Base-by-base conservation (phyloP, 2,113 vertebrate genomes). In the Corythaeola cristata region DNA sequence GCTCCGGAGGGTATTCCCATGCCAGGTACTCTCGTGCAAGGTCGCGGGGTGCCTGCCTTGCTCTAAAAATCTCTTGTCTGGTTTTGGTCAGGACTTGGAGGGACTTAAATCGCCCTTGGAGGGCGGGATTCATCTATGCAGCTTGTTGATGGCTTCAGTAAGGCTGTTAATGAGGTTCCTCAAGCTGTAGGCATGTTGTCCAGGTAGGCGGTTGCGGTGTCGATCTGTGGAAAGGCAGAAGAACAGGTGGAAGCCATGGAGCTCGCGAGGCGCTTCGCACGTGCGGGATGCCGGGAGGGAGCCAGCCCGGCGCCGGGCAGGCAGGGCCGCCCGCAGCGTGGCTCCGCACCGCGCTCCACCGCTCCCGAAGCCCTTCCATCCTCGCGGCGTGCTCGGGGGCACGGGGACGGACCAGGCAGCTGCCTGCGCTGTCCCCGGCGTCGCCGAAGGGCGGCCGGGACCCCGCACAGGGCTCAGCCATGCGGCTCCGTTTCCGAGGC, bases 381-480 rank as follows among this genome's bases (percentile, higher is more conserved):
- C 24, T 52, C 44, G 32, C 0, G 10, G 23, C 0, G 0, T 5
- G 12, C 44, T 19, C 0, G 3, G 58, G 37, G 39, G 58, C 37
- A 24, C 2, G 1, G 27, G 33, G 39, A n/a, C n/a, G n/a, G n/a
- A 62, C 9, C 11, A 6, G 52, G 67, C 64, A 59, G 72, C 64
- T 53, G n/a, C 80, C 69, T 2, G 13, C 53, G 5, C 39, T 7
- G 20, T 52, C 7, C 45, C n/a, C 41, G 5, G 10, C 1, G 1
- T 15, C 6, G 1, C 21, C 3, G 8, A 28, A 15, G 49, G 20
- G 5, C 52, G 32, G 72, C 59, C 55, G 5, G 1, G 44, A 9
- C 68, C 26, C 50, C 33, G 60, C 35, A 14, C 0, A 1, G 27
- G 22, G 28, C 50, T 59, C 5, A 1, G 74, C 63, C 82, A 20